Base-by-base conservation (phyloP, 2,797 vertebrate genomes). In the Eidolon dupreanum region DNA sequence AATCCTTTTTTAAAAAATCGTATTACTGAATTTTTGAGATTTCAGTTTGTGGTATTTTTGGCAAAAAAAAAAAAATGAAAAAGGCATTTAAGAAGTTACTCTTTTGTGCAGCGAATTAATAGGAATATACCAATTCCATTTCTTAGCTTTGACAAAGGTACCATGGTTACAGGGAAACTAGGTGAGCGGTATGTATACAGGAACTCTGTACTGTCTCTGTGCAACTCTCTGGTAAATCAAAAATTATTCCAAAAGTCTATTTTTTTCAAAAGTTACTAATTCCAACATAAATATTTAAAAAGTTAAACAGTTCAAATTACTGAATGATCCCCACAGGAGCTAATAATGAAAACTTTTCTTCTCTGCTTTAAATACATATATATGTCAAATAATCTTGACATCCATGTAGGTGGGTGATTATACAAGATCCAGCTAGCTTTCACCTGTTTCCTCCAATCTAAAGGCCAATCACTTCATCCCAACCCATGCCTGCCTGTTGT, bases 321-420 rank as follows among this genome's bases (percentile, higher is more conserved):
- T 41, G 10, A 90, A 89, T 77, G 19, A 92, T 41, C 28, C 15
- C 5, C 55, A 93, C 17, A 55, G 46, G 26, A 86, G 28, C 74
- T 88, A 91, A 88, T 53, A 88, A 71, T 59, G 17, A 92, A 79
- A 88, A 55, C 15, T 89, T 89, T 84, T 79, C n/a, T 65, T 66
- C 28, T 65, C 57, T 49, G 36, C 6, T 90, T 93, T 78, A 71
- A 77, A 87, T 59, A 91, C 31, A 68, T 6, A 53, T 46, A 82
- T 28, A 38, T 78, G 90, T 96, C 24, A 87, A 83, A 74, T 38
- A 75, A 70, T 53, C 78, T 63, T 8, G 7, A 73, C 73, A 13
- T 73, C 63, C 46, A 89, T 74, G 49, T n/a, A 8, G 15, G 59
- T 93, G 51, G 33, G 0, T 51, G 78, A 65, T 78, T 88, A 43